Base-by-base conservation (phyloP, 2,888 invertebrate species). In the Harmothoe impar region DNA sequence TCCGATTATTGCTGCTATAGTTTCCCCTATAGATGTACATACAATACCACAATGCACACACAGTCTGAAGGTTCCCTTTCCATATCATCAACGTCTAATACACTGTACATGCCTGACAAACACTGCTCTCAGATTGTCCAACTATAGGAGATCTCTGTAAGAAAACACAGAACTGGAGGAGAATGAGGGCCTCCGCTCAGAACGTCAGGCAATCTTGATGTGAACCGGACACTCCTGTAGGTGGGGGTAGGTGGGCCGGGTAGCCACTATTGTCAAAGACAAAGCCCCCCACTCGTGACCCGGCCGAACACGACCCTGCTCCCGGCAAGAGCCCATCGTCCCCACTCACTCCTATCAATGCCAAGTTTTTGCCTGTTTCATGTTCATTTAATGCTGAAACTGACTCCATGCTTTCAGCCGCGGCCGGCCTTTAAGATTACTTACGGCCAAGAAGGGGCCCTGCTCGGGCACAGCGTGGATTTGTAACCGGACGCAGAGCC, bases 361-460 rank as follows among this genome's bases (percentile, higher is more conserved):
- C 29, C 86, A 81, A 20, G 15, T 86, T 86, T 86, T 86, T 86
- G 86, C 52, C 29, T 86, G 86, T 86, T 86, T 86, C 86, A 86
- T 86, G 86, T 86, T 54, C 86, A 86, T 86, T 86, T 86, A 86
- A 86, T 86, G 86, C 15, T 86, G 86, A 86, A 86, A 23, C 86
- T 54, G 86, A 86, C 54, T 12, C 56, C 33, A 17, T 7, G 52
- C 56, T 33, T 86, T 86, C 52, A 86, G 54, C 1, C 35, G 35
- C 35, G 31, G 77, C 29, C 29, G 31, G 86, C 56, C 54, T 86
- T 43, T 86, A 25, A 86, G 86, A 29, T 86, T 86, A 54, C 54
- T 29, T 23, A 20, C 54, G 20, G 86, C 54, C 33, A 15, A 81
- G 43, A 17, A 43, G 43, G 81, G 43, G 81, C 43, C 35, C 62